Base-by-base conservation (phyloP, 2,888 invertebrate species). In the Trachelus troglodyta region DNA sequence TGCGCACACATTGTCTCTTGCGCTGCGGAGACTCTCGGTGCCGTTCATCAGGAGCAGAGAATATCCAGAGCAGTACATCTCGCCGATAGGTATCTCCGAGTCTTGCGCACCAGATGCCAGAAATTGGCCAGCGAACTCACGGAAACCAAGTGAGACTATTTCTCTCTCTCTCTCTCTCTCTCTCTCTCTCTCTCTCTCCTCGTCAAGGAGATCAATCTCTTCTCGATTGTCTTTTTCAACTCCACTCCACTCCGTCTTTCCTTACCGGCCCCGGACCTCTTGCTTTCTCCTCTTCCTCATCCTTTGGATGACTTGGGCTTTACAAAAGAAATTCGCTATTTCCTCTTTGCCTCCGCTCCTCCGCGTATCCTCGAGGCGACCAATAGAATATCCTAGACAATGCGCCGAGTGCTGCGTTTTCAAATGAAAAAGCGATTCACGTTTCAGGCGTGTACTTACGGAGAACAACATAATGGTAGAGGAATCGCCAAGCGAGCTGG, bases 381-480 rank as follows among this genome's bases (percentile, higher is more conserved):
- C 12, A 37, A 1, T 4, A 12, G 12, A 37, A 37, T 15, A 37
- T 37, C 37, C 37, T 15, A 15, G 37, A 12, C 1, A 37, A 37
- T 37, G 4, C 37, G 37, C 37, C 12, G 37, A 1, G 4, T 12
- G 37, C 37, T 37, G 4, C 12, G 1, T 37, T 4, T 12, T 15
- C 37, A 12, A 37, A 37, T 31, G 9, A 69, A 12, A 69, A 31
- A 30, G 30, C 69, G 30, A 69, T 69, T 69, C 12, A 69, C 69
- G 12, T 88, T 83, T 80, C 86, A 91, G 91, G 80, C 88, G 88
- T 73, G 88, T 91, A 77, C 87, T 91, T 56, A 80, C 84, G 76
- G 90, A 90, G 74, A 90, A 89, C 80, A 91, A 91, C 80, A 89
- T 91, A 15, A 83, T 89, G 78, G 84, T 91, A 74, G 91, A 91